Conservation (phyloP, 2,113 vertebrate species). For the Panthera leo region DNA sequence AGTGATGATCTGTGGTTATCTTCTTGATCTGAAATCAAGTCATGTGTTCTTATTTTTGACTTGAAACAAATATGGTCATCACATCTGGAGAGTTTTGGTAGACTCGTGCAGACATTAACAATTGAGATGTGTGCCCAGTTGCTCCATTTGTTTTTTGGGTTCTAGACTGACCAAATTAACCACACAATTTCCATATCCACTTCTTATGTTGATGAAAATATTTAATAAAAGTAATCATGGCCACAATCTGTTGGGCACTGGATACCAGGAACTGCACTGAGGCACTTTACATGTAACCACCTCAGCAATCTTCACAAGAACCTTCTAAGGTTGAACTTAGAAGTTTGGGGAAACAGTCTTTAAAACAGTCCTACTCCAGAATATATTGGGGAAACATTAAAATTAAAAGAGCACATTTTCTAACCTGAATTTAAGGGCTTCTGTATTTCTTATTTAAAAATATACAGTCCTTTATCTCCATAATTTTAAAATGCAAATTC, state of each 20-base stretch:
- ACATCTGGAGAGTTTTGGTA: not conserved
- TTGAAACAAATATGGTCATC: not conserved
- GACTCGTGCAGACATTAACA: not conserved
- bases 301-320: not conserved
- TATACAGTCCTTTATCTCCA: not conserved
- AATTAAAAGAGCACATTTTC: not conserved
- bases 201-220: not conserved
- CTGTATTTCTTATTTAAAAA: not conserved
- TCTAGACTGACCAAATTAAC: not conserved
- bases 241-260: not conserved
- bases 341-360: not conserved
- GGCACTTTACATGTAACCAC: not conserved
- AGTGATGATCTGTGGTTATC: not conserved
- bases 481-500: not conserved
- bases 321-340: not conserved
- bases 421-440: not conserved
- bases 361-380: not conserved
- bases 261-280: not conserved
- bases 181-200: not conserved
- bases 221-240: not conserved
- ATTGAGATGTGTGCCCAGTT: not conserved
- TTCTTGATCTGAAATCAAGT: slow-evolving; percentile 22
- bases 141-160: not conserved
- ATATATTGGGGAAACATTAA: not conserved
- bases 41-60: not conserved